Evolutionary conservation across 2,888 invertebrate genomes (phyloP), one percentile per base, ranked within the genome.

Genomic region (Morinoia aosen): DNA sequence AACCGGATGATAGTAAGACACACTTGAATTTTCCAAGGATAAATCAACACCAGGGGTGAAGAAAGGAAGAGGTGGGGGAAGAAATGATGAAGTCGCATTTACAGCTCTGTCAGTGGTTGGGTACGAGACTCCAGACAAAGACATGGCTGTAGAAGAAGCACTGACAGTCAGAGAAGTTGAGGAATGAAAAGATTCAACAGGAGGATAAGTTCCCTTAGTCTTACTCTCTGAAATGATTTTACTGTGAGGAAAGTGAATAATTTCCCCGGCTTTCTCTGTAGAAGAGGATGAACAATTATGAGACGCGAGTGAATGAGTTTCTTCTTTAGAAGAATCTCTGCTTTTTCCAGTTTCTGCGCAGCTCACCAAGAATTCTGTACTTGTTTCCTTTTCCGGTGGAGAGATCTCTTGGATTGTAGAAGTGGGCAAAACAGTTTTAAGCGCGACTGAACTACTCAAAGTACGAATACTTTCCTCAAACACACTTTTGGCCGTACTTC

Each of bases 201-300:
- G 76, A 76, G 76, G 19, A 76, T 76, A 76, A 19, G 33, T 76
- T 76, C 76, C 76, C 76, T 76, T 76, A 25, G 8, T 33, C 33
- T 76, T 76, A 33, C 25, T 76, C 25, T 76, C 76, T 76, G 76
- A 76, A 76, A 25, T 76, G 25, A 10, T 19, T 76, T 76, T 76
- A 76, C 19, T 76, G 33, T 76, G 76, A 33, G 76, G 25, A 33
- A 76, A 76, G 33, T 76, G 19, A 76, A 10, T 25, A 14, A 10
- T 33, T 76, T 76, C 76, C 16, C 33, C 25, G 76, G 76, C 16
- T 33, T 76, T 40, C 33, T 8, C 90, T 39, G 33, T 19, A 90
- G 90, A 90, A 39, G 90, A 90, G 90, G 90, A 90, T 40, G 90
- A 19, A 90, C 39, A 90, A 40, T 39, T 40, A 40, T 90, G 90